Base-by-base conservation (phyloP, 2,797 vertebrate genomes). In the Protosalanx chinensis region DNA sequence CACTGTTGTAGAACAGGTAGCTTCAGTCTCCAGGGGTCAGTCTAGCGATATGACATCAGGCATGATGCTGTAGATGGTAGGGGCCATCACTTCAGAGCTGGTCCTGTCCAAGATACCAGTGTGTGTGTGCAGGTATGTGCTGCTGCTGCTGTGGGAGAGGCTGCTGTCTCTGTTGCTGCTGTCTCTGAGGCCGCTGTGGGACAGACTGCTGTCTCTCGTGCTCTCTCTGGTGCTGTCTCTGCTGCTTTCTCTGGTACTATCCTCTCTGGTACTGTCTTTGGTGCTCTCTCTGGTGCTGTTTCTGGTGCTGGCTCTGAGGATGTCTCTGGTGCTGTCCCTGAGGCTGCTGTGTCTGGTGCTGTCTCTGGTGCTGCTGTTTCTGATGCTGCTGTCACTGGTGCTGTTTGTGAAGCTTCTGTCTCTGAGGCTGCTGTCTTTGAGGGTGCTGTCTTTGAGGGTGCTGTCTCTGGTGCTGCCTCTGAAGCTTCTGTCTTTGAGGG, bases 11-110 rank as follows among this genome's bases (percentile, higher is more conserved):
- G 37, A 41, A 41, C 37, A 41, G 37, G 41, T 46, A 12, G 10
- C 41, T 46, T 5, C 51, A 20, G 0, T 57, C 65, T 74, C 67
- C 70, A 3, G 16, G 29, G 69, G 83, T 99, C 94, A 98, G 95
- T 99, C 97, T 93, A 99, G 91, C 0, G 97, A 98, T 82, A 99
- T 99, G 67, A 98, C 95, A 68, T 99, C 97, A 0, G 97, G 94
- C 69, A 98, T 97, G 82, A 96, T 92, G 46, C 96, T 94, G 33
- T 97, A 99, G 87, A 98, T 94, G n/a, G 95, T 95, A 0, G 95
- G 94, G 0, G 90, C 85, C 0, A 87, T 86, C 0, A 90, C 91
- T 79, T 98, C 96, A 0, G 94, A 74, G 88, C 88, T 76, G 81
- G 93, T 91, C 75, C 95, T 88, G 74, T 83, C 62, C 65, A 84